Evolutionary conservation across 2,797 vertebrate genomes (phyloP).

Genomic region (Nothura maculosa): DNA sequence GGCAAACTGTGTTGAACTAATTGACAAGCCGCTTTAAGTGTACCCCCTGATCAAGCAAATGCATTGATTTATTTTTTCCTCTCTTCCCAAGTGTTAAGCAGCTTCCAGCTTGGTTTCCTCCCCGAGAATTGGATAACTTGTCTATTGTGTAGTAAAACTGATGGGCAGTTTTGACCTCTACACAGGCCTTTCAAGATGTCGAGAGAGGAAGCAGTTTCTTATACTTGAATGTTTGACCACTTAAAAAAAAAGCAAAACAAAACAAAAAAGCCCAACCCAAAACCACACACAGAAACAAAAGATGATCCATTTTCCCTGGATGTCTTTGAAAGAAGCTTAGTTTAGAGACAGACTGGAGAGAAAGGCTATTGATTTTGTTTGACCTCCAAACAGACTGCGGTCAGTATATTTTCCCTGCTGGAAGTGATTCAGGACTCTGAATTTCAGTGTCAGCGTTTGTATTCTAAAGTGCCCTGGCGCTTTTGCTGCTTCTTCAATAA

Average conservation of each 20-base stretch:
- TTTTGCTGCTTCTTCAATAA: conserved; percentile 63
- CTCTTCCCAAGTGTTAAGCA: background rate
- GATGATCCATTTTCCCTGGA: conserved; percentile 70
- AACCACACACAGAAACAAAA: conserved; percentile 60
- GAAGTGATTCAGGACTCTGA: conserved; percentile 55
- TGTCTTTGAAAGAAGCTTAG: conserved; percentile 74
- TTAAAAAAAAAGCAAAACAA: conserved; percentile 53
- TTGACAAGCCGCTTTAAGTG: conserved; percentile 67
- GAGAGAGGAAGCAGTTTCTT: conserved; percentile 54
- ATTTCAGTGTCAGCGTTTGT: conserved; percentile 51
- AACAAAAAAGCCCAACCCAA: conserved; percentile 51
- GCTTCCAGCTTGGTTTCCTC: conserved; percentile 52
- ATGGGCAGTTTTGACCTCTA: conserved; percentile 60
- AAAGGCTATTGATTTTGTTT: conserved; percentile 87
- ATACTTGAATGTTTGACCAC: conserved; percentile 51
- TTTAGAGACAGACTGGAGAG: conserved; percentile 74
- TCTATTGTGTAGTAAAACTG: conserved; percentile 56
- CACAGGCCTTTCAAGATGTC: conserved; percentile 39
- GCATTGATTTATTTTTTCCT: conserved; percentile 74
- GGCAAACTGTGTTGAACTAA: conserved; percentile 67
- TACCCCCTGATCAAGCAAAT: conserved; percentile 36
- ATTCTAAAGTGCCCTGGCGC: background rate
- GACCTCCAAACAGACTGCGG: conserved; percentile 82
- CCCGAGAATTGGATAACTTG: conserved; percentile 49
- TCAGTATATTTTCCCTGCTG: conserved; percentile 67